Evolutionary conservation across 1,140 invertebrate genomes (phyloP), one percentile per base, ranked within the genome.

Genomic region (Halictus rubicundus): DNA sequence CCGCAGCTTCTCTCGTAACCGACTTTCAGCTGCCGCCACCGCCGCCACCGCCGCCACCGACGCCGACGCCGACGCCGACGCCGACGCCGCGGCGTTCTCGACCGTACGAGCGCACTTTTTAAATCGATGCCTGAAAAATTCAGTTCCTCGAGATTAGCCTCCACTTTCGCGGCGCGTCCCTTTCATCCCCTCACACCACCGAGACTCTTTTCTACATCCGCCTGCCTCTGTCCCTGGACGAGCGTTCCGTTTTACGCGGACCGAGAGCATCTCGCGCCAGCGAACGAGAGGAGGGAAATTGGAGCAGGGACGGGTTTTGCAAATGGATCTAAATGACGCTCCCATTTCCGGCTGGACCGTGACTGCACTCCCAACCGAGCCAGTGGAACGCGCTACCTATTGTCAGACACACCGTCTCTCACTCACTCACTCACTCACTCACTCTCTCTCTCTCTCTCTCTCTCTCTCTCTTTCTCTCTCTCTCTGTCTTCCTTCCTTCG

Each of bases 41-140:
- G 4, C 27, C 27, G 32, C 32, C 32, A n/a, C n/a, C n/a, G 42
- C 21, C 8, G 19, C 27, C 14, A 4, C 27, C 27, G 4, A 1
- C 27, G 32, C 32, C 32, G n/a, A n/a, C n/a, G n/a, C n/a, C n/a
- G n/a, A n/a, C n/a, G n/a, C n/a, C n/a, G n/a, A n/a, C n/a, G n/a
- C n/a, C n/a, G n/a, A n/a, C n/a, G n/a, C n/a, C n/a, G n/a, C n/a
- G n/a, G 32, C 32, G 32, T 32, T 32, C 32, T 23, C 46, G 8
- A 25, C 32, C 23, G 32, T 68, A 68, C 23, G 68, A 59, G 61
- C 70, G 66, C 64, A 71, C 82, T 84, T 71, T 76, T 80, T 68
- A 64, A 85, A 77, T 39, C 72, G 80, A 68, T 59, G 63, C 61
- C 37, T 86, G 74, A 85, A 85, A 85, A 85, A 84, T 85, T 85